phyloP scores from a whole-genome alignment of 2,888 invertebrate species.

The Sinotaia quadrata region DNA sequence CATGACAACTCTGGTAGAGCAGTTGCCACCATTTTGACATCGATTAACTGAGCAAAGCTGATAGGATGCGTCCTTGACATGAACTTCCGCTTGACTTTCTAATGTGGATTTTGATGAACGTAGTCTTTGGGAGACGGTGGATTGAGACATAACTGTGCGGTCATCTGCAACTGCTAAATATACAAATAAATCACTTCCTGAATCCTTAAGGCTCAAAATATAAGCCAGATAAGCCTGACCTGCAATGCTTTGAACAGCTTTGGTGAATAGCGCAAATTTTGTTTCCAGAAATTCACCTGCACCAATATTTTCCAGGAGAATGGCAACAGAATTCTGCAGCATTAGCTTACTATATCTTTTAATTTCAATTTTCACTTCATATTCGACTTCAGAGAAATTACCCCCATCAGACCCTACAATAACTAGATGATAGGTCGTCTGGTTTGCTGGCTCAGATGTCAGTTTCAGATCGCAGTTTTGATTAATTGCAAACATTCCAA shows the following conservation, averaged over 20 bases:
- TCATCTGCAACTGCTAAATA: constrained; percentile 74
- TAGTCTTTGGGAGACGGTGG: constrained; percentile 30
- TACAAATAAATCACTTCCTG: constrained; percentile 44
- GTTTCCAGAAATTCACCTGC: constrained; percentile 84
- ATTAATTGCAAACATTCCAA: constrained; percentile 75
- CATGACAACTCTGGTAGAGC: constrained; percentile 58
- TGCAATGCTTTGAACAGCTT: constrained; percentile 30
- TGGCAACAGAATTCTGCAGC: constrained; percentile 85
- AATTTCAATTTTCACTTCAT: constrained; percentile 88
- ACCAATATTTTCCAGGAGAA: constrained; percentile 83
- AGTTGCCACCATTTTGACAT: constrained; percentile 75
- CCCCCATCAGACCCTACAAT: constrained; percentile 94
- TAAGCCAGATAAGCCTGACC: constrained; percentile 29
- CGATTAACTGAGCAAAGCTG: constrained; percentile 75
- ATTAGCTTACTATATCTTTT: constrained; percentile 85
- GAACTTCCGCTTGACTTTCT: constrained; percentile 45
- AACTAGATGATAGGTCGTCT: constrained; percentile 76
- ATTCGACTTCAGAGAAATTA: constrained; percentile 78
- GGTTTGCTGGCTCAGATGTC: not conserved
- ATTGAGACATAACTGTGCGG: constrained; percentile 14
- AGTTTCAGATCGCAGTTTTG: constrained; percentile 86
- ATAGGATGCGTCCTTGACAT: constrained; percentile 43
- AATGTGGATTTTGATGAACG: constrained; percentile 39
- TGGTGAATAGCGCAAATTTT: constrained; percentile 75
- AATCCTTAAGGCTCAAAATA: constrained; percentile 39